Evolutionary conservation across 2,797 vertebrate species (phyloP).

Genomic region (Paramormyrops hopkinsi): DNA sequence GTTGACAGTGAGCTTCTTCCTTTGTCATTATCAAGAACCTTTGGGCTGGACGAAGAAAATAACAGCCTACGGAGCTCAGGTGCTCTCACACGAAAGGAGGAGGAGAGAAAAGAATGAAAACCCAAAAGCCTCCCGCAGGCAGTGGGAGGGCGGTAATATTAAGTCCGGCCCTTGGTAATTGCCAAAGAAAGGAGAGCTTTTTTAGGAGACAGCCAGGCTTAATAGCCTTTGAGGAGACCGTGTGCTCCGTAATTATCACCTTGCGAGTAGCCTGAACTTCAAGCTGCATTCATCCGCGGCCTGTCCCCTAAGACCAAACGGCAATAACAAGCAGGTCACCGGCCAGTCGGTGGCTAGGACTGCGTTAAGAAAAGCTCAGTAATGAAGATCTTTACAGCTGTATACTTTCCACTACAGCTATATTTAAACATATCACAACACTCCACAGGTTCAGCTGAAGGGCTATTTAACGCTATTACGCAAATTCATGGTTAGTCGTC

Average conservation of each 20-base stretch:
- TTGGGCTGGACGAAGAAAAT: neutral
- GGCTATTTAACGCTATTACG: neutral
- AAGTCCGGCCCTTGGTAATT: conserved; percentile 19
- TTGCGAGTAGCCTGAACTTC: neutral
- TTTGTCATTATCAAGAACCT: neutral
- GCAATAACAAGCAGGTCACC: neutral
- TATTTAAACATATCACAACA: neutral
- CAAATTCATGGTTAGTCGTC: neutral
- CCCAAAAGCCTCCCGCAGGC: neutral
- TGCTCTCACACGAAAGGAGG: neutral
- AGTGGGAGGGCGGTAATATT: neutral
- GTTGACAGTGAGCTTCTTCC: neutral
- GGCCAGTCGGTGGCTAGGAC: neutral
- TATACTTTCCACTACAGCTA: neutral
- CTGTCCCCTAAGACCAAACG: neutral
- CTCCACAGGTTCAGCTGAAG: neutral
- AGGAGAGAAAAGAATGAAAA: neutral
- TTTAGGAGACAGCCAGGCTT: neutral
- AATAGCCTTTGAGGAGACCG: conserved; percentile 10
- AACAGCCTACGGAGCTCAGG: conserved; percentile 5
- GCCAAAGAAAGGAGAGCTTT: conserved; percentile 11
- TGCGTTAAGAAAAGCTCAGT: neutral
- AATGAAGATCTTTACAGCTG: neutral
- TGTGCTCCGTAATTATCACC: conserved; percentile 7
- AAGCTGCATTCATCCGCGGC: neutral